Base-by-base conservation (phyloP, 2,797 vertebrate species). In the Peromyscus melanophrys region DNA sequence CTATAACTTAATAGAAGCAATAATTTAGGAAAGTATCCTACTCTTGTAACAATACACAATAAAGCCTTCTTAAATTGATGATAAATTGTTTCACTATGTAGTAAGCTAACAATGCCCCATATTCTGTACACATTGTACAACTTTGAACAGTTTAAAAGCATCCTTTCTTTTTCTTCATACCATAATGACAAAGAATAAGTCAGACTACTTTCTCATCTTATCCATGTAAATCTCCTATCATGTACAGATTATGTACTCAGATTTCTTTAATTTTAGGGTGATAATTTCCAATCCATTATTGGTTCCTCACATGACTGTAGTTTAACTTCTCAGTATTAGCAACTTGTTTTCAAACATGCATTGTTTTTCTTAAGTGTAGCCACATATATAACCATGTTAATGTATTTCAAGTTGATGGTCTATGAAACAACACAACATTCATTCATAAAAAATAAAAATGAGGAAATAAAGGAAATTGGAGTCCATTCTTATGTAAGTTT, bases 1-100 rank as follows among this genome's bases (percentile, higher is more conserved):
- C 23, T 27, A 49, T 96, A 83, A 81, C 95, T 95, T 78, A 76
- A 84, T 92, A 93, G 65, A 94, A 86, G 16, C 23, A 95, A 37
- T 86, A 55, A 92, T 78, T 85, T 84, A 88, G 13, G 90, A 95
- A 95, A 59, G 12, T 21, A 78, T 31, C 12, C 29, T 13, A 63
- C 5, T 93, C 25, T 31, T 96, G 7, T 9, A 65, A 29, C 73
- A 91, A 85, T 89, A 81, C 6, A 89, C 69, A 95, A 59, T 77
- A 92, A 81, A 90, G 1, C 6, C 52, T 91, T 96, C 55, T 90
- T 78, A 77, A 75, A 73, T 7, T 80, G 23, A 40, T 69, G 49
- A 73, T 93, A 88, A 93, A 88, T 90, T 75, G 23, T 84, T 34
- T 91, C 77, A 78, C 19, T 92, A 49, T 63, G 73, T 46, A 63